Percentiles rank a stretch among this genome's conserved stretches.
Conservation (phyloP, 92 coral and sea anemone genomes). For the Porites evermanni region DNA sequence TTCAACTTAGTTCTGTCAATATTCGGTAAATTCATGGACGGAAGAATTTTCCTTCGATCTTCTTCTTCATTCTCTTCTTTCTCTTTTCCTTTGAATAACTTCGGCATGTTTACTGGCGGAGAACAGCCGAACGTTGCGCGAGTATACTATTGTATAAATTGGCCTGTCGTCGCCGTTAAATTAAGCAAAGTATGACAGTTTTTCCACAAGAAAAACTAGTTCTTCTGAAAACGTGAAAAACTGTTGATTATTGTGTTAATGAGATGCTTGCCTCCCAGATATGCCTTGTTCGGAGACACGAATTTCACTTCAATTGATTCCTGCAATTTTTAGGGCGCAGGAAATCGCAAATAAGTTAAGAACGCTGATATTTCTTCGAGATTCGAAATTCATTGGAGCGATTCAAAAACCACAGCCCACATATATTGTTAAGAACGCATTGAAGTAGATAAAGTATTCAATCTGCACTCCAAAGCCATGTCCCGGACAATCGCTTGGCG, state of each 20-base stretch:
- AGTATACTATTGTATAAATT: background rate
- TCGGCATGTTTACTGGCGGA: constrained; percentile 39
- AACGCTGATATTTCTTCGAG: background rate
- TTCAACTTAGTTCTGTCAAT: constrained; percentile 68
- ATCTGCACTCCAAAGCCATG: constrained; percentile 37
- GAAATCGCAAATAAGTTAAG: background rate
- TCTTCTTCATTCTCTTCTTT: constrained; percentile 40
- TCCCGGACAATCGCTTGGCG: constrained; percentile 34
- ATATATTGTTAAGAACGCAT: constrained; percentile 49
- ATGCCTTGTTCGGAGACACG: background rate
- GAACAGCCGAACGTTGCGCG: background rate
- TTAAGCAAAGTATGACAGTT: background rate
- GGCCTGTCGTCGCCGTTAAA: constrained; percentile 11
- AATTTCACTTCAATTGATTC: background rate
- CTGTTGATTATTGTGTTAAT: constrained; percentile 11
- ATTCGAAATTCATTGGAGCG: constrained; percentile 38
- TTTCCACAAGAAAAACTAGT: background rate
- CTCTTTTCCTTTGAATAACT: constrained; percentile 53
- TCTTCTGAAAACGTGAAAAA: background rate
- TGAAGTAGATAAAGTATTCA: constrained; percentile 58
- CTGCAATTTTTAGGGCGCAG: background rate
- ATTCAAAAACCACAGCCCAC: constrained; percentile 53
- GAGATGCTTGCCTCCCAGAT: constrained; percentile 6
- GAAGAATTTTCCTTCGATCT: constrained; percentile 60
- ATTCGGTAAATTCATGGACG: constrained; percentile 61